phyloP scores from a whole-genome alignment of 2,113 vertebrate genomes.

The Phyllostomus hastatus region DNA sequence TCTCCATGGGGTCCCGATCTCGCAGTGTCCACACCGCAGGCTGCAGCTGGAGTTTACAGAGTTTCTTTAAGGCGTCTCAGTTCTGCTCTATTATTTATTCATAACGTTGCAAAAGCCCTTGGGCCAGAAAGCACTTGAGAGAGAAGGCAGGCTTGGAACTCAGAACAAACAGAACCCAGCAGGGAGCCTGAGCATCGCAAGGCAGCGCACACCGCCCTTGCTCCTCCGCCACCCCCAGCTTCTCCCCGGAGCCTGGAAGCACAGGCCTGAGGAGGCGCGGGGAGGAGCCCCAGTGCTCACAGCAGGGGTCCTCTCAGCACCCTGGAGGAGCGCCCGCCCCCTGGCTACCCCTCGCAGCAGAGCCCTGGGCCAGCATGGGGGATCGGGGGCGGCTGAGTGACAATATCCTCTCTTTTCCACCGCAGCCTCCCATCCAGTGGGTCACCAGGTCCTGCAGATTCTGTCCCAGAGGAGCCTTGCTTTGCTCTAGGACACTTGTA shows the following conservation, averaged over 20 bases:
- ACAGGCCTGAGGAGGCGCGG: neutral
- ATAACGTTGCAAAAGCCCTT: neutral
- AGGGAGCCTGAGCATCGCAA: neutral
- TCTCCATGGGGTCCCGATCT: rapidly evolving
- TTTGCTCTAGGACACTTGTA: neutral
- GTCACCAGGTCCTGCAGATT: neutral
- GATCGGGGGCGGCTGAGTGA: rapidly evolving
- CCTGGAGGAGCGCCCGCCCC: neutral
- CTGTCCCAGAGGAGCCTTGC: neutral
- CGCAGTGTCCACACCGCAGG: neutral
- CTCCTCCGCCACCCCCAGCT: neutral
- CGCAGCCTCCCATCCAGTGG: neutral
- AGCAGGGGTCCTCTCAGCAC: neutral
- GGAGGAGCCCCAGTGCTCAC: neutral
- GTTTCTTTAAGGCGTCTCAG: neutral
- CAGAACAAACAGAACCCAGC: constrained; percentile 39
- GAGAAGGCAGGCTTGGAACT: neutral
- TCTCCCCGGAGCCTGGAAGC: neutral
- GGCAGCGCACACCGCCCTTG: neutral
- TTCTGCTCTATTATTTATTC: constrained; percentile 49
- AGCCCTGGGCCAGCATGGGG: neutral
- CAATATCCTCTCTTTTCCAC: neutral
- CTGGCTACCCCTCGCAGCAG: neutral
- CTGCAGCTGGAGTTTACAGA: neutral
- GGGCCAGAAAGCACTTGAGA: constrained; percentile 43